phyloP scores from a whole-genome alignment of 2,113 vertebrate genomes.

The Psilopsiagon aurifrons region DNA sequence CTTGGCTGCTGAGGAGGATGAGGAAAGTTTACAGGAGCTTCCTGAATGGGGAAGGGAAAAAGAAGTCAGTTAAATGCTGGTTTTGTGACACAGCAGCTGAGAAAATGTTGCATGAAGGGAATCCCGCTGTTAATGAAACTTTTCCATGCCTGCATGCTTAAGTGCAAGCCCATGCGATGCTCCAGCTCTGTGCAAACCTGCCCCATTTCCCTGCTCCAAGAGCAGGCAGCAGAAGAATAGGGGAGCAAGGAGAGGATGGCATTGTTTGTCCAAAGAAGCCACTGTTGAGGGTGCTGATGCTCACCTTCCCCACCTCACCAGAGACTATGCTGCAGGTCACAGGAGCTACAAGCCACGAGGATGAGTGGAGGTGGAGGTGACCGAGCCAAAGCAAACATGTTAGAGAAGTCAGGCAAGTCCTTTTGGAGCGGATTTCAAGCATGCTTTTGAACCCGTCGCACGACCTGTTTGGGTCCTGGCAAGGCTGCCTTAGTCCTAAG shows the following conservation, averaged over 20 bases:
- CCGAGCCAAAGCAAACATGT: background rate
- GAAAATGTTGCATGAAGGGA: background rate
- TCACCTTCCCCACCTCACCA: background rate
- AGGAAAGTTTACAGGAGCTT: background rate
- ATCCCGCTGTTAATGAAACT: background rate
- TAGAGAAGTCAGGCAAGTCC: background rate
- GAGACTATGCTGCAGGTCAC: background rate
- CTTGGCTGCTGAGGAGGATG: background rate
- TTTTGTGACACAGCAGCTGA: conserved; percentile 35
- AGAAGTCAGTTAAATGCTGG: background rate
- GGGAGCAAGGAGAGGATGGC: background rate
- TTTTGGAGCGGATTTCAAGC: background rate
- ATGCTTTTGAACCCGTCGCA: background rate
- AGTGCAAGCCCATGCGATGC: accelerated
- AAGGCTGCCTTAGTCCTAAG: background rate
- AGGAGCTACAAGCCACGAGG: accelerated
- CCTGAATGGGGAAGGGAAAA: background rate
- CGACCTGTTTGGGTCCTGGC: background rate
- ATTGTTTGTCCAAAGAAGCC: background rate
- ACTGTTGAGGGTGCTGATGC: accelerated
- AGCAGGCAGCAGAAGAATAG: accelerated
- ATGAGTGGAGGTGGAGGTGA: background rate
- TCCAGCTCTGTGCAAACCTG: background rate
- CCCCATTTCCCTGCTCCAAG: accelerated
- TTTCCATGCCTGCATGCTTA: background rate